Evolutionary conservation across 2,888 invertebrate species (phyloP).

Genomic region (Zaprionus lineosus): DNA sequence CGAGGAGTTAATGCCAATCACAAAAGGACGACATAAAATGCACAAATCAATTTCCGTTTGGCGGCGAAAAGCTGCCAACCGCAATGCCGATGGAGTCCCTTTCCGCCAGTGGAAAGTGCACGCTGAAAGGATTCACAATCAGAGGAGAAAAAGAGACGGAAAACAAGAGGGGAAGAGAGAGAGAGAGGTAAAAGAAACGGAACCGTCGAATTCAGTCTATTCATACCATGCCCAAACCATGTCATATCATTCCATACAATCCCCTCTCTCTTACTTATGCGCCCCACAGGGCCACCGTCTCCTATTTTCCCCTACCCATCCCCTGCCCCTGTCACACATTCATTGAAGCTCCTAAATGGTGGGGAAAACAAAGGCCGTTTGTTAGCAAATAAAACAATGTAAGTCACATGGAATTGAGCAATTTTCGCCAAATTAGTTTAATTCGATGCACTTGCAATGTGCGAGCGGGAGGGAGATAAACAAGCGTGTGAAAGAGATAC

Average conservation of each 20-base stretch:
- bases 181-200: conserved; percentile 23
- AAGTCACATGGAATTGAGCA: conserved; percentile 39
- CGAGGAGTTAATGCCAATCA: conserved; percentile 55
- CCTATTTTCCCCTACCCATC: too few species aligned
- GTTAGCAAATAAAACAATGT: conserved; percentile 60
- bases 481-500: neutral
- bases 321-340: too few species aligned
- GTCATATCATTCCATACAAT: too few species aligned
- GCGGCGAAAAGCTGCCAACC: conserved; percentile 11
- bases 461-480: neutral
- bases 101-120: too few species aligned
- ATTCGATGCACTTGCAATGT: conserved; percentile 42
- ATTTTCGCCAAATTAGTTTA: conserved; percentile 78
- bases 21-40: conserved; percentile 61
- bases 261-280: too few species aligned
- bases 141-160: conserved; percentile 45
- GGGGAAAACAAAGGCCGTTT: conserved; percentile 54
- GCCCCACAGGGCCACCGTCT: too few species aligned
- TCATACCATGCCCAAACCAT: conserved; percentile 4
- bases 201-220: neutral
- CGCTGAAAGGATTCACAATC: too few species aligned
- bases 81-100: conserved; percentile 26
- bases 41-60: conserved; percentile 64
- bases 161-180: conserved; percentile 34
- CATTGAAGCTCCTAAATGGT: too few species aligned